Percentiles rank a stretch among this genome's conserved stretches.
Evolutionary conservation across 2,888 invertebrate species (phyloP).

Genomic region (Acleris sparsana): DNA sequence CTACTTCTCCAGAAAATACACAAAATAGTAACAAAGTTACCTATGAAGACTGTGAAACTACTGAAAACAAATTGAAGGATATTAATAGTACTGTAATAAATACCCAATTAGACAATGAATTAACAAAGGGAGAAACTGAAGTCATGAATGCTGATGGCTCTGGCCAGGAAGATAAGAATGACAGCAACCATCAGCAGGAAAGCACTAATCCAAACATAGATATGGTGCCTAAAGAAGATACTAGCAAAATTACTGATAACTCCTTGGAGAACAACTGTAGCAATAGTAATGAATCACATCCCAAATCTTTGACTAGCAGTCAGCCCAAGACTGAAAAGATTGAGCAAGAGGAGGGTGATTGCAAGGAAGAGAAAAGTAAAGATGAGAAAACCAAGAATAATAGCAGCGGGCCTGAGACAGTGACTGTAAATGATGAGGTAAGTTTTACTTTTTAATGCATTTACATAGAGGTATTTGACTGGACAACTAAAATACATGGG

Average conservation of each 20-base stretch:
- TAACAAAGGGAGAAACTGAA: constrained; percentile 34
- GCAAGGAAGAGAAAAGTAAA: constrained; percentile 43
- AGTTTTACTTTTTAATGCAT: neutral
- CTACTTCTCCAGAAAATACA: constrained; percentile 40
- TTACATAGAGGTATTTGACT: too few relatives aligned
- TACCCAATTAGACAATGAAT: constrained; percentile 46
- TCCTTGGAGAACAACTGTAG: constrained; percentile 46
- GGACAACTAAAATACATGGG: too few relatives aligned
- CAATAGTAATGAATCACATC: constrained; percentile 53
- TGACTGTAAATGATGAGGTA: constrained; percentile 5
- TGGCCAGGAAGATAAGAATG: constrained; percentile 42
- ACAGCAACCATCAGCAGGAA: constrained; percentile 38
- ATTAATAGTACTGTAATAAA: constrained; percentile 47
- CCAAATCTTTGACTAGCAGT: constrained; percentile 46
- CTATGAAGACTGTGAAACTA: constrained; percentile 43
- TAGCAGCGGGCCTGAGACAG: constrained; percentile 4
- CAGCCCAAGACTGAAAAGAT: constrained; percentile 46
- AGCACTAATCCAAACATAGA: constrained; percentile 31
- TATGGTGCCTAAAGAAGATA: constrained; percentile 42
- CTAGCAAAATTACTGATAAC: constrained; percentile 41
- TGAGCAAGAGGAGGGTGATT: constrained; percentile 40
- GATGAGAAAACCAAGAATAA: constrained; percentile 30
- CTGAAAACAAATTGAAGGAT: constrained; percentile 47
- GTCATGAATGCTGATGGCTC: constrained; percentile 39
- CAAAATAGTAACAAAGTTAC: constrained; percentile 41